Conservation (phyloP, 2,888 invertebrate species). For the Scaptomyza polygonia region DNA sequence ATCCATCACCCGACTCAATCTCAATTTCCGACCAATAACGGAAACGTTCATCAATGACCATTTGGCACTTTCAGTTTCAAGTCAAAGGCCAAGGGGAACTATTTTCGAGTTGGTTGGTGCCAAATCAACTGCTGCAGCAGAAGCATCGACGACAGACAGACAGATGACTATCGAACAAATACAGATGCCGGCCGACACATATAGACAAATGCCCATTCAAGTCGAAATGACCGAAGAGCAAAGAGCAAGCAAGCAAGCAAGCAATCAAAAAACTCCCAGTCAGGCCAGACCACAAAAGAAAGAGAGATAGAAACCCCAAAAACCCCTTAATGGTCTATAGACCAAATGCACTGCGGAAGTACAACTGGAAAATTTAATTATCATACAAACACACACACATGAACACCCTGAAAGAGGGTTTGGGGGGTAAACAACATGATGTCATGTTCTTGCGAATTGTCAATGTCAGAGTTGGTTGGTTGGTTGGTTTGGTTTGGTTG, state of each 20-base stretch:
- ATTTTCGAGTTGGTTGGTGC: constrained; percentile 51
- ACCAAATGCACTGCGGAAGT: constrained; percentile 56
- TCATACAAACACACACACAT: constrained; percentile 51
- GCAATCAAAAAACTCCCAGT: constrained; percentile 31
- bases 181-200: constrained; percentile 19
- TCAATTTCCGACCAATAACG: constrained; percentile 54
- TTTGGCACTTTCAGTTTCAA: constrained; percentile 67
- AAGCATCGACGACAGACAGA: constrained; percentile 9
- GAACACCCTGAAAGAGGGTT: neutral
- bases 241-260: constrained; percentile 42
- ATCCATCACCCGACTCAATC: constrained; percentile 30
- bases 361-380: constrained; percentile 72
- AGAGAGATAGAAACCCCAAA: constrained; percentile 4
- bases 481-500: constrained; percentile 45
- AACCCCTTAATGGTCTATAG: constrained; percentile 11
- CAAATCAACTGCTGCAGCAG: constrained; percentile 62
- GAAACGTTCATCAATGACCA: constrained; percentile 69
- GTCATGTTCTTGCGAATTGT: constrained; percentile 68
- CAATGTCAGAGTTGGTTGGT: constrained; percentile 57
- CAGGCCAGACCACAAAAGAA: constrained; percentile 11
- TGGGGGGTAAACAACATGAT: constrained; percentile 33
- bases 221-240: constrained; percentile 17
- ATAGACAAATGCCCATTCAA: constrained; percentile 53
- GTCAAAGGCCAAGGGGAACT: constrained; percentile 49
- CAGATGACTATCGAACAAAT: constrained; percentile 8